Conservation (phyloP, 2,888 invertebrate genomes). For the Callyntrura guangdongensis region DNA sequence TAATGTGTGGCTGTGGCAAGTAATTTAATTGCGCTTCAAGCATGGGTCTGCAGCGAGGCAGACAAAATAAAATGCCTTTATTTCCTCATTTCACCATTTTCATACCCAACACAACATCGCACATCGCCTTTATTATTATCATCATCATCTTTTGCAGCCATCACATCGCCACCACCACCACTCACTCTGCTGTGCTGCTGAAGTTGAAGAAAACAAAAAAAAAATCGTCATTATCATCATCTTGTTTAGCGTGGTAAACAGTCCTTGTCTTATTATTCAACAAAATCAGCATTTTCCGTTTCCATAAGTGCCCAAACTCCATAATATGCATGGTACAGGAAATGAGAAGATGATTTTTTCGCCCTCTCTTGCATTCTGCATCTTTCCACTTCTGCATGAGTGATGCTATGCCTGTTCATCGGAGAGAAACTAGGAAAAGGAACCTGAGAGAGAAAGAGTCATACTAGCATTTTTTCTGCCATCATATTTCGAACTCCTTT, state of each 20-base stretch:
- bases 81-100: slow-evolving; percentile 50
- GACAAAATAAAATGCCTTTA: slow-evolving; percentile 42
- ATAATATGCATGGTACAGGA: slow-evolving; percentile 25
- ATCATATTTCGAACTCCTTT: slow-evolving; percentile 16
- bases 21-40: slow-evolving; percentile 64
- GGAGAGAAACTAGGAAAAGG: background rate
- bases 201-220: slow-evolving; percentile 1
- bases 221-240: background rate
- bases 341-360: slow-evolving; percentile 49
- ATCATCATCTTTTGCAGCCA: background rate
- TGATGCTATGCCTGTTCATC: background rate
- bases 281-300: slow-evolving; percentile 9
- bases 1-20: slow-evolving; percentile 58
- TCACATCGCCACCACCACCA: background rate
- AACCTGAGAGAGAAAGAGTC: background rate
- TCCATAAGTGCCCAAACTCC: background rate
- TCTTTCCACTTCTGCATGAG: background rate
- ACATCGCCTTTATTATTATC: background rate
- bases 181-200: background rate
- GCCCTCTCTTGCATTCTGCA: background rate
- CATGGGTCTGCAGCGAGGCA: background rate
- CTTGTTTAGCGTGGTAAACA: slow-evolving; percentile 14
- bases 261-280: background rate
- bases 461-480: background rate
- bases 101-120: background rate